Base-by-base conservation (phyloP, 2,797 vertebrate genomes). In the Geotrypetes seraphini region DNA sequence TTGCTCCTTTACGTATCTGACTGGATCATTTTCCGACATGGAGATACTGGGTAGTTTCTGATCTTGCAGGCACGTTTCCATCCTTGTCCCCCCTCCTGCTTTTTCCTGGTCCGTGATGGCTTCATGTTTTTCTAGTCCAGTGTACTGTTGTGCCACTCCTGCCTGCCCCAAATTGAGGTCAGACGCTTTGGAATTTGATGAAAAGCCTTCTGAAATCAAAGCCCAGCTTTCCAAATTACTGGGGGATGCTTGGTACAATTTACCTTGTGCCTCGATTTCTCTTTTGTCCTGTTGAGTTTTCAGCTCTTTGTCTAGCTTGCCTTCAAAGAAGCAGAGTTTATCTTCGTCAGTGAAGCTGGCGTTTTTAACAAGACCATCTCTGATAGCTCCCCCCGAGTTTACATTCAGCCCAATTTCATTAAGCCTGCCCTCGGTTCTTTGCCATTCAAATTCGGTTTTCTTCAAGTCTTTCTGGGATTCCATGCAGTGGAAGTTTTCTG, bases 301-400 rank as follows among this genome's bases (percentile, higher is more conserved):
- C 20, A 85, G 82, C 42, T 86, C 88, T 28, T 81, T 64, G 35
- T 87, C 86, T 47, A 69, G 11, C 2, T 88, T 79, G 5, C 78
- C 80, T 34, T 92, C 88, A 7, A 87, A 92, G 62, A 88, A 89
- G 64, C 91, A 90, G 16, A 94, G 81, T 77, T 92, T 93, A 65
- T 88, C 91, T 59, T 92, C 89, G 7, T 95, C 91, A 0, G 90
- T 90, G 68, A 96, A 89, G 16, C 83, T 84, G 0, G 78, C 22
- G 3, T 37, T 71, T 54, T 75, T 71, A 20, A 72, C 63, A 1
- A 76, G 59, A 44, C 74, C 61, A 0, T 71, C 81, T 54, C 75
- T 50, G 32, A 70, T 67, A 47, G 50, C 49, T 34, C 71, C 53
- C 12, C 68, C 75, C 0, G 78, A 33, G 61, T 72, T 78, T 4